Evolutionary conservation across 2,888 invertebrate genomes (phyloP), one percentile per base, ranked within the genome.

Genomic region (Lasioglossum pauxillum): DNA sequence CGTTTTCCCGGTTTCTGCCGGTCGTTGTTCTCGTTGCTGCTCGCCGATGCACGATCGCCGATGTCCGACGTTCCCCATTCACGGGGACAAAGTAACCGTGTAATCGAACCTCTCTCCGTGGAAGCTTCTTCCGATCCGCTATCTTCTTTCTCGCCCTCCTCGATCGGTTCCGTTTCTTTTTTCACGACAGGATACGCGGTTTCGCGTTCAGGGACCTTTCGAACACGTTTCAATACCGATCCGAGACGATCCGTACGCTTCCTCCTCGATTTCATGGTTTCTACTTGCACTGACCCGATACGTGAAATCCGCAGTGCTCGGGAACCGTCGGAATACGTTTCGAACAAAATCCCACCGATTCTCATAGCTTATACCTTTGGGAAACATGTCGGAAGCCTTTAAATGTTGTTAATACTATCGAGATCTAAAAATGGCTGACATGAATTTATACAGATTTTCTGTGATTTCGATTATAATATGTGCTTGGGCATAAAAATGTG

Each of bases 71-170:
- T 82, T 77, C 79, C 83, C 89, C 90, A 94, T 93, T 93, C 90
- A 92, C 88, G 88, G 84, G 86, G 89, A 90, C 91, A 94, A 94
- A 94, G 94, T 93, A 94, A 94, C 92, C 94, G 93, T 94, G 93
- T 93, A 94, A 94, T 94, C 92, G 92, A 90, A 86, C 81, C 88
- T 81, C 84, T 74, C 75, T 53, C 53, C 82, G 49, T 72, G 79
- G 82, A 86, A 80, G 77, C 79, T 85, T 77, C 84, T 84, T 87
- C 77, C 80, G 72, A 79, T 78, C 75, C 78, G 5, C 78, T 79
- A 49, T 76, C 81, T 69, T 79, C 41, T 75, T 80, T 84, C 75
- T 57, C 57, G 53, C 44, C 46, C 74, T 31, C 46, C 64, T 10
- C 27, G 49, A 19, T 57, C 69, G 53, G 35, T 79, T 78, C 78